A percentile compares a stretch with the other conserved stretches of the same genome.
phyloP scores from a whole-genome alignment of 2,113 vertebrate species.

The Nerophis ophidion region DNA sequence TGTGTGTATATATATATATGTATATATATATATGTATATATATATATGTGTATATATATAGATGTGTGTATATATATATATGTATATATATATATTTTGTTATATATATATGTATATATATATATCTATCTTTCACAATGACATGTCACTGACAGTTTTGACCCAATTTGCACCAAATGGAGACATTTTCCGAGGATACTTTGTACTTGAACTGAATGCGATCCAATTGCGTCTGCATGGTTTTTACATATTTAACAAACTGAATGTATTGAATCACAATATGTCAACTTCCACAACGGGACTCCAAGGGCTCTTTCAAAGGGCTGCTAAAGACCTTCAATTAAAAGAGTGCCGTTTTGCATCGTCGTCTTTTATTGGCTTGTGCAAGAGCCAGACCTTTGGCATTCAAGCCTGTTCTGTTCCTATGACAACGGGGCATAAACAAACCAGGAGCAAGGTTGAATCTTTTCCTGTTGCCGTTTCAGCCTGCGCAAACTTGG shows the following conservation, averaged over 20 bases:
- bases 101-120: too few relatives aligned
- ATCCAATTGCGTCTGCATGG: conserved; percentile 47
- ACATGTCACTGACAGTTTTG: too few relatives aligned
- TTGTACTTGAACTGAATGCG: conserved; percentile 16
- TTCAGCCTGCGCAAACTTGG: conserved; percentile 35
- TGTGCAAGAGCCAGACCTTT: conserved; percentile 6
- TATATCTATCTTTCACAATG: too few relatives aligned
- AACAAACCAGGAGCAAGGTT: conserved; percentile 33
- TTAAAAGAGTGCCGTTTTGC: neutral
- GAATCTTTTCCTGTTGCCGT: conserved; percentile 24
- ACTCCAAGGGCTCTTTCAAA: conserved; percentile 46
- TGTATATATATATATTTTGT: too few relatives aligned
- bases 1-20: too few relatives aligned
- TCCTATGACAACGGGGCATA: conserved; percentile 43
- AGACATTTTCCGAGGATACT: conserved; percentile 62
- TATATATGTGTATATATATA: too few relatives aligned
- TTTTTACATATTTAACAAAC: conserved; percentile 29
- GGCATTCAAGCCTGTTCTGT: conserved; percentile 18
- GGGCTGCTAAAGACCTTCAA: conserved; percentile 45
- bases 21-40: too few relatives aligned
- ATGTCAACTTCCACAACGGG: conserved; percentile 39
- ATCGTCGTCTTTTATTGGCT: conserved; percentile 8
- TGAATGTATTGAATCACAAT: conserved; percentile 48
- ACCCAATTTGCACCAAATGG: conserved; percentile 8
- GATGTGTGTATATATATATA: too few relatives aligned